Evolutionary conservation across 2,113 vertebrate species (phyloP).

Genomic region (Natator depressus): DNA sequence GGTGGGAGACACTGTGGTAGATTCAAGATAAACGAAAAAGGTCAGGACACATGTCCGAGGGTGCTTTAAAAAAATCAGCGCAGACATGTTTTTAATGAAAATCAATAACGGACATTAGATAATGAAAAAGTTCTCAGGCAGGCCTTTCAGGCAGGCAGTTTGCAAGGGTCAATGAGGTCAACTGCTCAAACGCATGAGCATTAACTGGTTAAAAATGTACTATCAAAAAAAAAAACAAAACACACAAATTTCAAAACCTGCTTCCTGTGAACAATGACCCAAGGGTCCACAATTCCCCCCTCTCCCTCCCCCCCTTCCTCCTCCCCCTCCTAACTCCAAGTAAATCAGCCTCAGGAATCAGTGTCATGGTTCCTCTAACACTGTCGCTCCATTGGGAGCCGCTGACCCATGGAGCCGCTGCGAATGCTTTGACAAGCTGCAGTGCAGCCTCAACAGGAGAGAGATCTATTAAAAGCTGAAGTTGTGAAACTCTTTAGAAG

Average conservation of each 20-base stretch:
- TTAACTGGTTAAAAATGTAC: neutral
- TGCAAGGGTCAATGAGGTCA: neutral
- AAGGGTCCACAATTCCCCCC: neutral
- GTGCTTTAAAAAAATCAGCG: slow-evolving; percentile 60
- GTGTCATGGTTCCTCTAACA: neutral
- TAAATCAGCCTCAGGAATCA: slow-evolving; percentile 44
- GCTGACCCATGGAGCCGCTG: slow-evolving; percentile 67
- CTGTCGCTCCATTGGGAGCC: slow-evolving; percentile 52
- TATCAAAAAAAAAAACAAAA: neutral
- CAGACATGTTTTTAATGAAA: slow-evolving; percentile 66
- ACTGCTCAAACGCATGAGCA: rapidly evolving
- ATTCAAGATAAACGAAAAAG: slow-evolving; percentile 30
- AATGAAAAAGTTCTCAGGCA: slow-evolving; percentile 42
- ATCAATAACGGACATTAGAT: slow-evolving; percentile 63
- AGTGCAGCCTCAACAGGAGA: slow-evolving; percentile 69
- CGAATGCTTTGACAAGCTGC: slow-evolving; percentile 74
- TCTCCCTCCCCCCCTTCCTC: neutral
- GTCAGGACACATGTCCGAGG: slow-evolving; percentile 54
- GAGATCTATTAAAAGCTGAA: slow-evolving; percentile 61
- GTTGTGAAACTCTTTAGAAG: slow-evolving; percentile 74
- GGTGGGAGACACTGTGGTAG: slow-evolving; percentile 1
- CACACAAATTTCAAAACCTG: neutral
- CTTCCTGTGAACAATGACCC: neutral
- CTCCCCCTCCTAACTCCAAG: neutral
- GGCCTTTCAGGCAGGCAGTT: neutral